phyloP scores from a whole-genome alignment of 2,113 vertebrate genomes.

The Ageneiosus marmoratus region DNA sequence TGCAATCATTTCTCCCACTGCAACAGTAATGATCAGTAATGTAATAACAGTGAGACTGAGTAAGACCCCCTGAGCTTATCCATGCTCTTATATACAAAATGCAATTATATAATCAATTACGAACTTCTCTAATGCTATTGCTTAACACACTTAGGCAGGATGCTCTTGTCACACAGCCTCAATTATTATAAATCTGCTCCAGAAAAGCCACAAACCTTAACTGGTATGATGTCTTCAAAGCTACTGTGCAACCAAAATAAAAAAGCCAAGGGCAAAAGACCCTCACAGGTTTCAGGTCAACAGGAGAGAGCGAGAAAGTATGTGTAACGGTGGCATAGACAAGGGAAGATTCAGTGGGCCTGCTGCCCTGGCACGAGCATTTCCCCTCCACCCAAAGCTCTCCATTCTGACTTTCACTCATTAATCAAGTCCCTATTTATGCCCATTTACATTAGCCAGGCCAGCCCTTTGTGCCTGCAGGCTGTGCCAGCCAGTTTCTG shows the following conservation, averaged over 20 bases:
- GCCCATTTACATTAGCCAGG: constrained; percentile 45
- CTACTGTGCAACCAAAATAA: constrained; percentile 21
- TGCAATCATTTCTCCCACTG: constrained; percentile 26
- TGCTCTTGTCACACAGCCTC: background rate
- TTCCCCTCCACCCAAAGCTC: constrained; percentile 2
- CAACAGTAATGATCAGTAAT: constrained; percentile 30
- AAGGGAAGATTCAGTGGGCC: constrained; percentile 11
- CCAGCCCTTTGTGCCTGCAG: constrained; percentile 23
- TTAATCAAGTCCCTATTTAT: constrained; percentile 49
- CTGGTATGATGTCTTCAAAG: constrained; percentile 29
- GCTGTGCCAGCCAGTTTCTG: constrained; percentile 27
- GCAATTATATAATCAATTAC: constrained; percentile 21
- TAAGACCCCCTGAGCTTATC: background rate
- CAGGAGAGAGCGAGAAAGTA: background rate
- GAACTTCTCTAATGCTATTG: constrained; percentile 4
- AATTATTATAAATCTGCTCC: constrained; percentile 19
- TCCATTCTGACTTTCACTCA: constrained; percentile 26
- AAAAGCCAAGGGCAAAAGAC: constrained; percentile 13
- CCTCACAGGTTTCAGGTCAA: background rate
- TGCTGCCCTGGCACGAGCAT: constrained; percentile 7
- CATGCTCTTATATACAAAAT: constrained; percentile 27
- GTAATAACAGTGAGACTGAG: constrained; percentile 31
- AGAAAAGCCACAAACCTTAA: constrained; percentile 5
- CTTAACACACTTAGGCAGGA: background rate
- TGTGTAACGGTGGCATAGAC: constrained; percentile 9